Percentiles rank a stretch among this genome's conserved stretches.
Evolutionary conservation across 2,888 invertebrate genomes (phyloP).

Genomic region (Agriopis marginaria): DNA sequence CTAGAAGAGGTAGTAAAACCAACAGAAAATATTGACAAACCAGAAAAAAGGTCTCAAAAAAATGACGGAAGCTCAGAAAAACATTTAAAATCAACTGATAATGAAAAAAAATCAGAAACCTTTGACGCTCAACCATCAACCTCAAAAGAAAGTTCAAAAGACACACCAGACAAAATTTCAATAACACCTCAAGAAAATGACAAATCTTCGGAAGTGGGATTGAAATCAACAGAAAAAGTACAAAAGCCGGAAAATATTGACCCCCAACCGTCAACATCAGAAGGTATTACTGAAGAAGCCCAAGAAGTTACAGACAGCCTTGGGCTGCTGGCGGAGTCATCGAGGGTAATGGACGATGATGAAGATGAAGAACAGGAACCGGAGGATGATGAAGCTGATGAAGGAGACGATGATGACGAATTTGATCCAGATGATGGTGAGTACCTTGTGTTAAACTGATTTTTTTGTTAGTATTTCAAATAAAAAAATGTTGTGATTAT

Average conservation of each 20-base stretch:
- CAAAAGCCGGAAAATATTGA: slow-evolving; percentile 7
- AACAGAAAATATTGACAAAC: neutral
- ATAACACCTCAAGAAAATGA: neutral
- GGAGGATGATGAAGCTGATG: slow-evolving; percentile 66
- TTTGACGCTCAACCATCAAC: slow-evolving; percentile 6
- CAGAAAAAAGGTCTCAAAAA: slow-evolving; percentile 7
- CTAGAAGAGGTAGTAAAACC: neutral
- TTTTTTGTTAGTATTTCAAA: neutral
- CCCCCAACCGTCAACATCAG: slow-evolving; percentile 18
- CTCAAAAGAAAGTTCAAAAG: slow-evolving; percentile 1
- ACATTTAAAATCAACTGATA: slow-evolving; percentile 39
- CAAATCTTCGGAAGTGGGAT: neutral
- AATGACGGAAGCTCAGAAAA: slow-evolving; percentile 16
- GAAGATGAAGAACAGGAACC: slow-evolving; percentile 70
- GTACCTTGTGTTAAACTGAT: neutral
- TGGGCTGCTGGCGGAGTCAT: slow-evolving; percentile 75
- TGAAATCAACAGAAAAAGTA: slow-evolving; percentile 31
- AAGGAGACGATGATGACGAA: slow-evolving; percentile 60
- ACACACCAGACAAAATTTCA: neutral
- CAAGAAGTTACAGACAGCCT: slow-evolving; percentile 70
- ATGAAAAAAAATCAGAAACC: slow-evolving; percentile 12
- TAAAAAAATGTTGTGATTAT: neutral
- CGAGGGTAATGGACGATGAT: slow-evolving; percentile 69
- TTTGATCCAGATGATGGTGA: slow-evolving; percentile 59
- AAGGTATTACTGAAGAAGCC: slow-evolving; percentile 49